A percentile compares a stretch with the other conserved stretches of the same genome.
Conservation (phyloP, 2,888 invertebrate genomes). For the Cantharis lateralis region DNA sequence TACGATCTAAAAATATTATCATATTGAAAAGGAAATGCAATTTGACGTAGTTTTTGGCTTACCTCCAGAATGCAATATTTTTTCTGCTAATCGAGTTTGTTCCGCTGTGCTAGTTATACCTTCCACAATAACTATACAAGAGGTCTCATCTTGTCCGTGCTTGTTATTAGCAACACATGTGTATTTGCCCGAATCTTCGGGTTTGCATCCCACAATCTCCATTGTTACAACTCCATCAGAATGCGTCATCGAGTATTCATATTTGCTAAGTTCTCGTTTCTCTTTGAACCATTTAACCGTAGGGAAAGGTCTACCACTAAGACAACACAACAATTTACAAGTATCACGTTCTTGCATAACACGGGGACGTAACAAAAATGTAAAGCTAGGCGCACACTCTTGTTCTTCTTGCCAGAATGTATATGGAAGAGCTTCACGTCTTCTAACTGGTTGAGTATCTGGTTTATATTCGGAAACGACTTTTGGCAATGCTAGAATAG, state of each 20-base stretch:
- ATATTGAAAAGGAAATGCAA: background rate
- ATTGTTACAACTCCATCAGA: slow-evolving; percentile 96
- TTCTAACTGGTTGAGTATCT: slow-evolving; percentile 72
- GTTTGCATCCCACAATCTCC: slow-evolving; percentile 93
- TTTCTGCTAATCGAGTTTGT: slow-evolving; percentile 83
- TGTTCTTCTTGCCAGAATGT: slow-evolving; percentile 92
- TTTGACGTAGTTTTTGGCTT: slow-evolving; percentile 31
- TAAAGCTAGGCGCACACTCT: slow-evolving; percentile 94
- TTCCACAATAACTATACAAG: slow-evolving; percentile 94
- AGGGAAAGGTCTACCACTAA: slow-evolving; percentile 93
- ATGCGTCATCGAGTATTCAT: slow-evolving; percentile 88
- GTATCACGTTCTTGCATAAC: slow-evolving; percentile 95
- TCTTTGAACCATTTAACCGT: slow-evolving; percentile 94
- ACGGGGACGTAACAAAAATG: slow-evolving; percentile 97
- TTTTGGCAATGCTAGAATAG: slow-evolving; percentile 70
- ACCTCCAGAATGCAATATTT: slow-evolving; percentile 85
- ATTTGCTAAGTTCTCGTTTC: slow-evolving; percentile 85
- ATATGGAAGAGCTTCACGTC: slow-evolving; percentile 82
- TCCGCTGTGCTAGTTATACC: slow-evolving; percentile 78
- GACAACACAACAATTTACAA: slow-evolving; percentile 96
- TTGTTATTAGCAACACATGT: slow-evolving; percentile 90
- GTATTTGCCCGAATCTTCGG: slow-evolving; percentile 96
- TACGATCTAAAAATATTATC: slow-evolving; percentile 65
- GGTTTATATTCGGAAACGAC: slow-evolving; percentile 70
- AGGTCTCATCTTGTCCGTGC: slow-evolving; percentile 94